Conservation (phyloP, 1,140 invertebrate genomes). For the Arion vulgaris region DNA sequence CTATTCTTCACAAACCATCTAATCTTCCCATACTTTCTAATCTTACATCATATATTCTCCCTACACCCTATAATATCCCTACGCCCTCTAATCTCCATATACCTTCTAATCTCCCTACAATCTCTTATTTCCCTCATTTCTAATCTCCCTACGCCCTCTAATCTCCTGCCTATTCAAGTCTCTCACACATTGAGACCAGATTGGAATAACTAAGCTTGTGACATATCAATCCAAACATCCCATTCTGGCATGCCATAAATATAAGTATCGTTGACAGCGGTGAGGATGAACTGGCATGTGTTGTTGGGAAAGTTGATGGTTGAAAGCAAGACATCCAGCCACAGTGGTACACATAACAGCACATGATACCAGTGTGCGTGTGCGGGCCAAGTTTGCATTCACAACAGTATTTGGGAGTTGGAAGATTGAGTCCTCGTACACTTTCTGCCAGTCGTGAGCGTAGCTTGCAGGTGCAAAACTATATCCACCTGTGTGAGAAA, state of each 20-base stretch:
- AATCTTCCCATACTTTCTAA: too few species aligned
- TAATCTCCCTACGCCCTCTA: too few species aligned
- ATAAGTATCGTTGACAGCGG: not conserved
- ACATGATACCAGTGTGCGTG: not conserved
- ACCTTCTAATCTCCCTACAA: too few species aligned
- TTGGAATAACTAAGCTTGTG: too few species aligned
- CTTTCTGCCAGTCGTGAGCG: not conserved
- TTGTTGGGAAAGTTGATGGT: not conserved
- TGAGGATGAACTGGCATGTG: not conserved
- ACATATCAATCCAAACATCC: not conserved
- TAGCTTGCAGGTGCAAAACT: not conserved
- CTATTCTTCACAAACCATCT: too few species aligned
- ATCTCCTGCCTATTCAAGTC: too few species aligned
- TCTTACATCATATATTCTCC: too few species aligned
- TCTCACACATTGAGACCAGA: too few species aligned
- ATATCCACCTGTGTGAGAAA: not conserved
- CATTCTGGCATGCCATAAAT: not conserved
- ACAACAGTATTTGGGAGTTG: not conserved
- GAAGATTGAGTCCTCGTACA: not conserved
- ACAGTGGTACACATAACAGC: not conserved
- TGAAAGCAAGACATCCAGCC: not conserved
- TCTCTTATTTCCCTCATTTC: too few species aligned
- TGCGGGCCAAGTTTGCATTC: not conserved
- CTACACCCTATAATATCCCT: too few species aligned
- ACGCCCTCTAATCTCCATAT: too few species aligned